Conservation (phyloP, 2,113 vertebrate genomes). For the Canis aureus region DNA sequence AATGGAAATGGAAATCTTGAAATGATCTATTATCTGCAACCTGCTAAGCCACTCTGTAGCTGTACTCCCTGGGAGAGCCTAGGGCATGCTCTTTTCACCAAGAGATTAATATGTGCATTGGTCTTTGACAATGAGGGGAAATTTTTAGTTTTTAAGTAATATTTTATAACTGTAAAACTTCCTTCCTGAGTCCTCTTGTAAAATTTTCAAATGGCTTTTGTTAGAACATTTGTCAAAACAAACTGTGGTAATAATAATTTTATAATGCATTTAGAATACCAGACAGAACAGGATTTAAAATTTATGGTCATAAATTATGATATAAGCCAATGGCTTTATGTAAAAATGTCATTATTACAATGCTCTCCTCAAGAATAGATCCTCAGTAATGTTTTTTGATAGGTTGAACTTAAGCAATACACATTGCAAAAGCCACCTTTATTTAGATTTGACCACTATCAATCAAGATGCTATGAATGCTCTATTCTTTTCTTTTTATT, state of each 20-base stretch:
- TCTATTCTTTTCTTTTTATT: neutral
- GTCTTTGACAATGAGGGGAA: neutral
- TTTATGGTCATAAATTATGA: neutral
- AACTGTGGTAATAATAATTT: constrained; percentile 23
- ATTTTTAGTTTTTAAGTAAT: constrained; percentile 7
- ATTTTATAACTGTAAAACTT: neutral
- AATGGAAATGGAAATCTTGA: neutral
- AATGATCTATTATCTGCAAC: neutral
- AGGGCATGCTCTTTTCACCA: neutral
- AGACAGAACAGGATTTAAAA: constrained; percentile 12
- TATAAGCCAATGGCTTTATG: neutral
- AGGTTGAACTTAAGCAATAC: neutral
- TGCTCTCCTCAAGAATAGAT: neutral
- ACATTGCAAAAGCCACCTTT: neutral
- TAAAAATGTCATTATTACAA: constrained; percentile 22
- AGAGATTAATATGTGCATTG: neutral
- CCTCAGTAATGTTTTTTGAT: neutral
- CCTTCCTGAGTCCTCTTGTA: neutral
- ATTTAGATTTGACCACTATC: constrained; percentile 11
- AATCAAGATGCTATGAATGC: neutral
- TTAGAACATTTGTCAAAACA: constrained; percentile 10
- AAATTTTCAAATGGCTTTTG: constrained; percentile 34
- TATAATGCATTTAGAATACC: neutral
- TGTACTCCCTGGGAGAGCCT: neutral
- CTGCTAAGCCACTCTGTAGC: neutral